phyloP scores from a whole-genome alignment of 2,888 invertebrate genomes.

The Maniola hyperantus region DNA sequence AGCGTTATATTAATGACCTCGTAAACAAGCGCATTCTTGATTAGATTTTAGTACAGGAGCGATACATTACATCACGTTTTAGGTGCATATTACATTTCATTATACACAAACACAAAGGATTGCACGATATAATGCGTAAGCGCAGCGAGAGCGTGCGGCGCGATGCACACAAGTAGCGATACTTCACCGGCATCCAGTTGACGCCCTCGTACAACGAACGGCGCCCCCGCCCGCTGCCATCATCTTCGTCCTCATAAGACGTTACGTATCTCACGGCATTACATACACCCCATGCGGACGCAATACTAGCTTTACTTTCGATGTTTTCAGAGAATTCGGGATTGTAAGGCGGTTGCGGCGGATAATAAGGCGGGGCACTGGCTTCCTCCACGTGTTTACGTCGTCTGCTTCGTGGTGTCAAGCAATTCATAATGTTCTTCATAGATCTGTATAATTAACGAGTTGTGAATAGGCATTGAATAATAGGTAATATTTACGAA shows the following conservation, averaged over 20 bases:
- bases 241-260: constrained; percentile 49
- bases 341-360: constrained; percentile 70
- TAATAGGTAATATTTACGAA: constrained; percentile 3
- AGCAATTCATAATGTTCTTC: constrained; percentile 64
- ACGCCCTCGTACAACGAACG: constrained; percentile 76
- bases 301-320: constrained; percentile 46
- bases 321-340: constrained; percentile 61
- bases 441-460: constrained; percentile 27
- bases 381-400: constrained; percentile 56
- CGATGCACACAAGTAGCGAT: constrained; percentile 57
- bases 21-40: constrained; percentile 29
- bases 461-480: constrained; percentile 18
- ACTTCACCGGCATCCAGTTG: constrained; percentile 76
- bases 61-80: constrained; percentile 42
- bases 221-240: constrained; percentile 60
- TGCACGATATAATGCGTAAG: constrained; percentile 49
- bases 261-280: constrained; percentile 47
- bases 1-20: constrained; percentile 27
- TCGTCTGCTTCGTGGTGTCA: constrained; percentile 56
- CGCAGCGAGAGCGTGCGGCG: constrained; percentile 55
- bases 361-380: constrained; percentile 62
- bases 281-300: constrained; percentile 49
- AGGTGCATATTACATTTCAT: constrained; percentile 43
- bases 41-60: constrained; percentile 32
- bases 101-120: constrained; percentile 47